phyloP scores from a whole-genome alignment of 2,797 vertebrate genomes.

The Gobio occitaniae region DNA sequence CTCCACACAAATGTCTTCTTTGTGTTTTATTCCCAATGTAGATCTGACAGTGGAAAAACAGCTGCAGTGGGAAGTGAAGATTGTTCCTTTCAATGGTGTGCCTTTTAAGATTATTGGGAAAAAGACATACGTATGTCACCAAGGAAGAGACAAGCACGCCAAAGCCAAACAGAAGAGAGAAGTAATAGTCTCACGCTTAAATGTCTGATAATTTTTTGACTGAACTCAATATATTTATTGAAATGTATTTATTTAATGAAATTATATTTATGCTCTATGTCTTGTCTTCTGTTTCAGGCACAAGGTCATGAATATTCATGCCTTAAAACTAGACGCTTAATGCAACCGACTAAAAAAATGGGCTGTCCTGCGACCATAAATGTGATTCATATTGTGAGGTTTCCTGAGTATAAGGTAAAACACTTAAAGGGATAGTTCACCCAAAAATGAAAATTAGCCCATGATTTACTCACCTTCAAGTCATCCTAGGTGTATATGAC shows the following conservation, averaged over 20 bases:
- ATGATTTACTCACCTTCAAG: too few species aligned
- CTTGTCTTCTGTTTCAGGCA: not conserved
- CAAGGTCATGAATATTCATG: not conserved
- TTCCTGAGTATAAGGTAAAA: slow-evolving; percentile 7
- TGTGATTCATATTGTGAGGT: slow-evolving; percentile 20
- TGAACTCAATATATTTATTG: too few species aligned
- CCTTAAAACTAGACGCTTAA: not conserved
- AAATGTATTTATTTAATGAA: too few species aligned
- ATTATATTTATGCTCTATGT: not conserved
- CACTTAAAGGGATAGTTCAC: not conserved
- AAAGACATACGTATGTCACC: slow-evolving; percentile 17
- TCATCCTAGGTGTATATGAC: too few species aligned
- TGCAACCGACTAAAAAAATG: slow-evolving; percentile 8
- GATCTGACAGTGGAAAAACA: not conserved
- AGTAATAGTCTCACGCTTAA: not conserved
- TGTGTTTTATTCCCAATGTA: not conserved
- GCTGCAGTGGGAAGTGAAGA: slow-evolving; percentile 16
- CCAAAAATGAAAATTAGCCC: too few species aligned
- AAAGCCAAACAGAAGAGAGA: slow-evolving; percentile 6
- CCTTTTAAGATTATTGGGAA: slow-evolving; percentile 17
- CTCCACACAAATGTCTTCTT: not conserved
- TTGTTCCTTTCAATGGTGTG: not conserved
- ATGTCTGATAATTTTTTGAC: not conserved
- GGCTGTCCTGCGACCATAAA: not conserved
- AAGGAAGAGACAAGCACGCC: slow-evolving; percentile 18